Percentiles rank a stretch among this genome's conserved stretches.
phyloP scores from a whole-genome alignment of 1,140 invertebrate species.

The Colletes gigas region DNA sequence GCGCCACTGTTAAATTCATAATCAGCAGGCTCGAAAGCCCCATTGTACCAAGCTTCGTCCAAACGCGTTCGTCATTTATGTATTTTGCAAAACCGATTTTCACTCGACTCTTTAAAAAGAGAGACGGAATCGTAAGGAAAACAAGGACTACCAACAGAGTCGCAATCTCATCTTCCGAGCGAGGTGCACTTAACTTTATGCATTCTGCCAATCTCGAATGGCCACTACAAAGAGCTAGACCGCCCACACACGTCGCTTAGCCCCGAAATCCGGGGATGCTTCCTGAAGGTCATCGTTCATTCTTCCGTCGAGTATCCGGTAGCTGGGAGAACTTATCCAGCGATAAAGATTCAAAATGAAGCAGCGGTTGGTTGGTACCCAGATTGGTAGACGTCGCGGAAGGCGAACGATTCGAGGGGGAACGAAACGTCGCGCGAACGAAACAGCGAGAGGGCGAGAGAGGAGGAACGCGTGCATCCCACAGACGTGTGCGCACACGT shows the following conservation, averaged over 20 bases:
- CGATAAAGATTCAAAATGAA: conserved; percentile 50
- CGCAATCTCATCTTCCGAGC: conserved; percentile 11
- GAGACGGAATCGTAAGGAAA: not conserved
- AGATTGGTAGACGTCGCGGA: conserved; percentile 44
- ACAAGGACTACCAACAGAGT: not conserved
- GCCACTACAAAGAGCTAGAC: not conserved
- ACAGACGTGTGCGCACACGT: conserved; percentile 55
- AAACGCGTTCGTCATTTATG: too few relatives aligned
- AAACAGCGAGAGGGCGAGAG: not conserved
- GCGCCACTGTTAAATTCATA: too few relatives aligned
- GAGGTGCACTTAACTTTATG: not conserved
- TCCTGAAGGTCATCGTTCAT: not conserved
- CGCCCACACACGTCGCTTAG: not conserved
- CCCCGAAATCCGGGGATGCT: not conserved
- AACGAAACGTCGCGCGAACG: conserved; percentile 38
- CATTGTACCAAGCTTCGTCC: too few relatives aligned
- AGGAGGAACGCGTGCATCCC: conserved; percentile 24
- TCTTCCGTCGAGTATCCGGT: not conserved
- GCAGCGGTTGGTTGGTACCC: conserved; percentile 27
- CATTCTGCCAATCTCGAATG: conserved; percentile 5
- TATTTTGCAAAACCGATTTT: too few relatives aligned
- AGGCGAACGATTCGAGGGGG: conserved; percentile 35
- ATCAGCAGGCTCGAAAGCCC: too few relatives aligned
- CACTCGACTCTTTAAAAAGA: not conserved
- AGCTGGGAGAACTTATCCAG: conserved; percentile 6